Evolutionary conservation across 2,797 vertebrate genomes (phyloP), one percentile per base, ranked within the genome.

Genomic region (Danio kyathit): DNA sequence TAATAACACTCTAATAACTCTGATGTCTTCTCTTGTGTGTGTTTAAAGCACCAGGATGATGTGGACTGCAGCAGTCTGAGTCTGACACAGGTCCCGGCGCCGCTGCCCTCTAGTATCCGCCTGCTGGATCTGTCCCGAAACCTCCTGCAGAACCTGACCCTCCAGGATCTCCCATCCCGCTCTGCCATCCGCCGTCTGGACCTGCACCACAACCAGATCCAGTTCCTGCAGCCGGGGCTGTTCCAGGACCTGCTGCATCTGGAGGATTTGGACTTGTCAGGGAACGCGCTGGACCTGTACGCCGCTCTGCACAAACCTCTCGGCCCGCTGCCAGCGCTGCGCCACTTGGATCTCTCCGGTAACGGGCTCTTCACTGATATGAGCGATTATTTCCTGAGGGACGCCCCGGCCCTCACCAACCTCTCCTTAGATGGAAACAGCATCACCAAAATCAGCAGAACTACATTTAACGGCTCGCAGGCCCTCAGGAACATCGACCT

Each of bases 301-400:
- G 92, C 92, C 5, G 88, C 87, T 0, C 92, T 92, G 7, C 93
- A 90, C 77, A 88, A 85, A 0, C 87, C 89, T 3, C 76, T 98
- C 0, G 96, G 97, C 3, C 88, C 88, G 16, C 88, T 99, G 3
- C 89, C 93, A 0, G 86, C 85, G 0, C 88, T 98, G 12, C 88
- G 89, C 84, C 91, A 88, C 0, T 86, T 99, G 48, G 97, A 99
- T 87, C 91, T 99, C 40, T 98, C 97, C 0, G 92, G 90, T 66
- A 99, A 99, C 21, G 96, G 94, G 16, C 90, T 99, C 49, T 96
- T 95, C 86, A 96, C 93, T 0, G 95, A 94, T n/a, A 96, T 98
- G 93, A 92, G 93, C 0, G 94, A 95, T 74, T 92, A 81, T 51
- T 96, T 99, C 85, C 90, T 99, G 56, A 88, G 89, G 0, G 88